A percentile compares a stretch with the other conserved stretches of the same genome.
Evolutionary conservation across 2,888 invertebrate species (phyloP).

Genomic region (Galeruca laticollis): DNA sequence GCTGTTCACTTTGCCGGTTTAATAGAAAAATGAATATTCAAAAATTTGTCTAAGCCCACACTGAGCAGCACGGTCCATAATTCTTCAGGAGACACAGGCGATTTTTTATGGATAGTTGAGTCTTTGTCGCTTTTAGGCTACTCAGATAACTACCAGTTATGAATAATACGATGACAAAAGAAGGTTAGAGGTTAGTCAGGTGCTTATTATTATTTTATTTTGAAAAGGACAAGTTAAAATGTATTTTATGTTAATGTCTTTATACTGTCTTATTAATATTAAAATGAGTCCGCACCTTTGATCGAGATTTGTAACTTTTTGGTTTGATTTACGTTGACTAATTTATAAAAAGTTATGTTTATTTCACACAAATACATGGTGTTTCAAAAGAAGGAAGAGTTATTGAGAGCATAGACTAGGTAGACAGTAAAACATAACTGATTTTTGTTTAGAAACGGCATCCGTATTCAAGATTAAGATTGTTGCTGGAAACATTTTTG

Average conservation of each 20-base stretch:
- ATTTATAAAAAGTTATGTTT: background rate
- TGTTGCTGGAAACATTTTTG: too few relatives aligned
- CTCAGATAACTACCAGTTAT: slow-evolving; percentile 35
- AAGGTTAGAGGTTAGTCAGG: slow-evolving; percentile 31
- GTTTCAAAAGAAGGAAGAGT: too few relatives aligned
- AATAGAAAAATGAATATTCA: slow-evolving; percentile 31
- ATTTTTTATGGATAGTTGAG: slow-evolving; percentile 29
- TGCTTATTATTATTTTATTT: slow-evolving; percentile 31
- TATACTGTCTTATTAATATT: slow-evolving; percentile 34
- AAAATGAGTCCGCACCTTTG: slow-evolving; percentile 31
- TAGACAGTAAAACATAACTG: too few relatives aligned
- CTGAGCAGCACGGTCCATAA: slow-evolving; percentile 26
- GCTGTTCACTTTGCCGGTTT: slow-evolving; percentile 16
- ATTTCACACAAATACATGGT: background rate
- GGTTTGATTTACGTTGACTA: background rate
- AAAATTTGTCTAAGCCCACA: slow-evolving; percentile 34
- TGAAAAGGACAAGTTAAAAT: slow-evolving; percentile 32
- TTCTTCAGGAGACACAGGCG: slow-evolving; percentile 29
- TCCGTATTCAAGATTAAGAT: too few relatives aligned
- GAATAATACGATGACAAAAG: slow-evolving; percentile 32
- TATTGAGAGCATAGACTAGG: too few relatives aligned
- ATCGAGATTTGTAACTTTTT: slow-evolving; percentile 4
- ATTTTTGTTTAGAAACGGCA: too few relatives aligned
- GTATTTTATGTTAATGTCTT: slow-evolving; percentile 38
- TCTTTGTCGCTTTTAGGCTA: slow-evolving; percentile 34